phyloP scores from a whole-genome alignment of 2,888 invertebrate genomes.

The Zygaena filipendulae region DNA sequence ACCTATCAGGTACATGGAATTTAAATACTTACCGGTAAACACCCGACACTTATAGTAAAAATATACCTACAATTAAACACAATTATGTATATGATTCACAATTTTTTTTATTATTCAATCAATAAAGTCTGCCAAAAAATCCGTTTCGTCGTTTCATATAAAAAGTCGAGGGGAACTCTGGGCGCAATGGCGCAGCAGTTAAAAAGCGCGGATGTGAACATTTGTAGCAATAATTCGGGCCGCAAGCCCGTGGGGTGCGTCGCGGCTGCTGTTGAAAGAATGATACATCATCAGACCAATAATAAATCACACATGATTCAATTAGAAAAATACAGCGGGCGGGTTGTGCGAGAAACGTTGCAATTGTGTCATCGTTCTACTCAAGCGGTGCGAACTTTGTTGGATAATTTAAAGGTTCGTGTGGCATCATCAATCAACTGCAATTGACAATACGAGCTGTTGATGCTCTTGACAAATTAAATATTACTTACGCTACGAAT shows the following conservation, averaged over 20 bases:
- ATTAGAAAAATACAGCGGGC: conserved; percentile 61
- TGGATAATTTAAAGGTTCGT: conserved; percentile 56
- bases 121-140: too few relatives aligned
- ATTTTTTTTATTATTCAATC: too few relatives aligned
- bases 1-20: too few relatives aligned
- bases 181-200: conserved; percentile 37
- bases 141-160: conserved; percentile 60
- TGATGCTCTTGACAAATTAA: conserved; percentile 1
- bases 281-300: conserved; percentile 68
- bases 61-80: too few relatives aligned
- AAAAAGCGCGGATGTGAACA: conserved; percentile 57
- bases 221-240: conserved; percentile 63
- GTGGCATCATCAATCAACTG: conserved; percentile 59
- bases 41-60: too few relatives aligned
- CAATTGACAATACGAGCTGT: conserved; percentile 36
- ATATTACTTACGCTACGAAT: too few relatives aligned
- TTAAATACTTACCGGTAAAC: too few relatives aligned
- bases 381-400: conserved; percentile 37
- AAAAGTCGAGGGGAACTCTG: conserved; percentile 36
- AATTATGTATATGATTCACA: too few relatives aligned
- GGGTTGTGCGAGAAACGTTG: conserved; percentile 35
- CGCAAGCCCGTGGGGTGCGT: conserved; percentile 55
- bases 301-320: conserved; percentile 68
- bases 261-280: conserved; percentile 65
- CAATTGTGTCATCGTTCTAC: conserved; percentile 42